phyloP scores from a whole-genome alignment of 2,888 invertebrate genomes.

The Plemyria rubiginata region DNA sequence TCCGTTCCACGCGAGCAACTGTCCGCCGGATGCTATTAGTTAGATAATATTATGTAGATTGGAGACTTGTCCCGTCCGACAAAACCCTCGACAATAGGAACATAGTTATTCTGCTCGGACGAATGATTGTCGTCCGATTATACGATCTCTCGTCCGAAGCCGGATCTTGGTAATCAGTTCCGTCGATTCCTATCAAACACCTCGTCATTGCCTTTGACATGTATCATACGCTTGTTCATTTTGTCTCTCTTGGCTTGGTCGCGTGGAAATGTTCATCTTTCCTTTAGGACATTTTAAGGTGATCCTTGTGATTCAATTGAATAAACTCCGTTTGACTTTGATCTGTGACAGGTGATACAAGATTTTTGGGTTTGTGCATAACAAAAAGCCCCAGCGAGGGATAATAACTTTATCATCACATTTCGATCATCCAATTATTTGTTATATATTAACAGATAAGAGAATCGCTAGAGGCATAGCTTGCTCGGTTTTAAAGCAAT shows the following conservation, averaged over 20 bases:
- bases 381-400: too few relatives aligned
- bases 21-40: constrained; percentile 41
- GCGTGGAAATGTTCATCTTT: too few relatives aligned
- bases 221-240: not conserved
- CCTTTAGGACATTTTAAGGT: too few relatives aligned
- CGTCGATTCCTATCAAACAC: constrained; percentile 45
- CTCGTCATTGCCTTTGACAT: constrained; percentile 15
- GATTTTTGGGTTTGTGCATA: too few relatives aligned
- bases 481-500: too few relatives aligned
- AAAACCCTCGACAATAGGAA: constrained; percentile 17
- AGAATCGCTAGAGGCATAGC: too few relatives aligned
- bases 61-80: constrained; percentile 9
- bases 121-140: constrained; percentile 55
- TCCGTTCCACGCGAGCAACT: not conserved
- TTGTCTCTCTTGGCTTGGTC: not conserved
- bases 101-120: constrained; percentile 27
- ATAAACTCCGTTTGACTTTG: too few relatives aligned
- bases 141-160: constrained; percentile 51
- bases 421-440: too few relatives aligned
- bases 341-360: too few relatives aligned
- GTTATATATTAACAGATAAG: too few relatives aligned
- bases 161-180: constrained; percentile 55
- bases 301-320: too few relatives aligned
- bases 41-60: constrained; percentile 46
- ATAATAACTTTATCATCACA: too few relatives aligned